Base-by-base conservation (phyloP, 2,797 vertebrate species). In the Microcaecilia unicolor region DNA sequence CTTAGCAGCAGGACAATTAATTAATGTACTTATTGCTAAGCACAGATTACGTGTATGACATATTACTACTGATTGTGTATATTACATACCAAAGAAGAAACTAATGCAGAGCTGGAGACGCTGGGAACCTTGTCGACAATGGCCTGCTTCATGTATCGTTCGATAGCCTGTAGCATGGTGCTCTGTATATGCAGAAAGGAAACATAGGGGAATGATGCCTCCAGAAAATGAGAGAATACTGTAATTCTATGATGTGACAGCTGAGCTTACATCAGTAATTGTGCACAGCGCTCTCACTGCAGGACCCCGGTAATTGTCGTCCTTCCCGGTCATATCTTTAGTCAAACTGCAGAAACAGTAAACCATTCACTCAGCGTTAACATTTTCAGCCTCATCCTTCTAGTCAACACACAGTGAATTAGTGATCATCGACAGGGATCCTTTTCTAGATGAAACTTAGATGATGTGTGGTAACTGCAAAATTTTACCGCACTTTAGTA, bases 301-400 rank as follows among this genome's bases (percentile, higher is more conserved):
- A 0, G 83, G 82, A 18, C 84, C 84, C 26, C 83, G 62, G 36
- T 86, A 86, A 44, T 78, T 80, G 63, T 86, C 84, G 25, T 86
- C 84, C 37, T 86, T 86, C 30, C 84, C 84, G 2, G 84, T 86
- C 84, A 86, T 86, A 58, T 86, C 84, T 62, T 86, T 86, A 20
- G 84, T 86, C 58, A 86, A 70, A 61, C 84, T 86, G 51, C 10
- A 19, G 16, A 24, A 9, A 20, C 9, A 9, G n/a, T n/a, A n/a
- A n/a, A n/a, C n/a, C n/a, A n/a, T n/a, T n/a, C n/a, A n/a, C n/a
- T n/a, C n/a, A n/a, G n/a, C n/a, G n/a, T n/a, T n/a, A n/a, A n/a
- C n/a, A n/a, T n/a, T n/a, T n/a, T n/a, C n/a, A n/a, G n/a, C n/a
- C n/a, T n/a, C n/a, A n/a, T n/a, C n/a, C n/a, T n/a, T n/a, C n/a